These are phyloP conservation scores for Brachypodius melanocephalos DNA, from an alignment of 2,113 vertebrate genomes.

Conservation along the genomic window DNA sequence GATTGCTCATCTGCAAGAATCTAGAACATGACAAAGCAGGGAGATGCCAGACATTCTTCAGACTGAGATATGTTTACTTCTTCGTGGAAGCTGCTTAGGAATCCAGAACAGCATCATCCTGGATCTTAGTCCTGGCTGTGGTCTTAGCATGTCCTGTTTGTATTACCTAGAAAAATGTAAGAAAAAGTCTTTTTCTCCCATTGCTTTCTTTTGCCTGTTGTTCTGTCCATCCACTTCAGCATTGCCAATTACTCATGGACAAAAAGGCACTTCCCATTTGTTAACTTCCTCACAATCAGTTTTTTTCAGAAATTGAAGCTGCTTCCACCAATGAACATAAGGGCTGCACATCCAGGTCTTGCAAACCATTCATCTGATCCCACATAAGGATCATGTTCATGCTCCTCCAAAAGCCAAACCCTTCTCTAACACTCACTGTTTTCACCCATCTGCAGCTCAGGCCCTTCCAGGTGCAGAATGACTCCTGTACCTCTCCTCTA, in stretches of 20 bases:
- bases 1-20: neutral
- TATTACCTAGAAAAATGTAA: neutral
- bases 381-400: neutral
- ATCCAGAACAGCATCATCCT: neutral
- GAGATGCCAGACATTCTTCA: slow-evolving; percentile 10
- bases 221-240: neutral
- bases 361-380: neutral
- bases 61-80: neutral
- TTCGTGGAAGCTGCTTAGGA: neutral
- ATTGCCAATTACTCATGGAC: neutral
- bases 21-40: neutral
- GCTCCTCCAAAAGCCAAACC: neutral
- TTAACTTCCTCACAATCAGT: neutral
- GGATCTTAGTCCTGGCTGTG: neutral
- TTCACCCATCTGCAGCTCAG: neutral
- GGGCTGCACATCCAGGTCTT: neutral
- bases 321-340: neutral
- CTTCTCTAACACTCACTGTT: neutral
- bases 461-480: neutral
- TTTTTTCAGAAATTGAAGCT: neutral
- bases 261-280: neutral
- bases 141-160: neutral
- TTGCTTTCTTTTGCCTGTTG: neutral
- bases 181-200: neutral
- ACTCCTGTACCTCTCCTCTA: neutral